These are phyloP conservation scores for Chrysolina haemoptera DNA, from an alignment of 2,888 invertebrate species.

Conservation along the genomic window DNA sequence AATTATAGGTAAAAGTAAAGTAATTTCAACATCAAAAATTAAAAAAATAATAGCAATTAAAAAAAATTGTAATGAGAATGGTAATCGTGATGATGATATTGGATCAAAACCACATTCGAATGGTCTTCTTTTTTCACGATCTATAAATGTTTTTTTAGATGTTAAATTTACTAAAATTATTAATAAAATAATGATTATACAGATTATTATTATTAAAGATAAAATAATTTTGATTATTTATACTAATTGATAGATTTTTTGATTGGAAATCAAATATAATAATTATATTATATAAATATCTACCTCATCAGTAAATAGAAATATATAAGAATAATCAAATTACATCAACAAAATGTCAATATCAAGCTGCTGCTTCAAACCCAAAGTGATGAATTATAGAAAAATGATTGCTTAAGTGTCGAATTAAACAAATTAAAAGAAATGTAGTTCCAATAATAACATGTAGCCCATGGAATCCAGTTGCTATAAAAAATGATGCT, in stretches of 20 bases:
- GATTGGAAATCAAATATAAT: slow-evolving; percentile 83
- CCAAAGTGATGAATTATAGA: slow-evolving; percentile 75
- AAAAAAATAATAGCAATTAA: slow-evolving; percentile 79
- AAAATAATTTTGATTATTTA: slow-evolving; percentile 71
- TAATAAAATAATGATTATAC: slow-evolving; percentile 71
- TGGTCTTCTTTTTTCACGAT: slow-evolving; percentile 77
- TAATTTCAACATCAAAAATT: slow-evolving; percentile 83
- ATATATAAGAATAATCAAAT: slow-evolving; percentile 72
- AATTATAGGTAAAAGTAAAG: slow-evolving; percentile 76
- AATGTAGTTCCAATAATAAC: slow-evolving; percentile 77
- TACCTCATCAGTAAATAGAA: slow-evolving; percentile 79
- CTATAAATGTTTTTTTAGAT: slow-evolving; percentile 74
- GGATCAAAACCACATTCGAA: slow-evolving; percentile 79
- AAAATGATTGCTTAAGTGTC: slow-evolving; percentile 71
- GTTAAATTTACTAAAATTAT: slow-evolving; percentile 67
- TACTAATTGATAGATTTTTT: slow-evolving; percentile 76
- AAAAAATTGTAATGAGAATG: slow-evolving; percentile 77
- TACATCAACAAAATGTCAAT: slow-evolving; percentile 79
- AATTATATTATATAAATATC: slow-evolving; percentile 79
- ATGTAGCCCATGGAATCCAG: slow-evolving; percentile 84
- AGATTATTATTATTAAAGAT: slow-evolving; percentile 68
- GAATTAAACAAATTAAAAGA: slow-evolving; percentile 71
- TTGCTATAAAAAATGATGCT: slow-evolving; percentile 80
- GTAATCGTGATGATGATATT: slow-evolving; percentile 70
- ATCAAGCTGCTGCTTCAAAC: slow-evolving; percentile 74